phyloP scores from a whole-genome alignment of 2,888 invertebrate genomes.

The Calephelis perditalis region DNA sequence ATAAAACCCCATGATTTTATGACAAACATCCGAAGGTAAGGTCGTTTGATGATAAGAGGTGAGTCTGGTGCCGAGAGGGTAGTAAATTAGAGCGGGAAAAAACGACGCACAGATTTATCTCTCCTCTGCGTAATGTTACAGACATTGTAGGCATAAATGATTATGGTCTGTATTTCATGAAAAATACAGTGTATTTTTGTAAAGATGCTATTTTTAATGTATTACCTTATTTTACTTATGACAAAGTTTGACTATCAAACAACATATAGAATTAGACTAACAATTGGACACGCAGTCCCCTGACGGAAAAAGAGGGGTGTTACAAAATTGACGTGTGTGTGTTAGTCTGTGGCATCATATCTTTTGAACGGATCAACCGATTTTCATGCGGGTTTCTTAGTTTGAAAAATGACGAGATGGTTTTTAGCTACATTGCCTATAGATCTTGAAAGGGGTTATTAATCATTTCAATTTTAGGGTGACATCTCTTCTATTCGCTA shows the following conservation, averaged over 20 bases:
- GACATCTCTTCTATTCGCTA: no score
- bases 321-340: background rate
- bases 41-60: constrained; percentile 9
- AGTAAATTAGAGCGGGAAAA: constrained; percentile 16
- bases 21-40: constrained; percentile 2
- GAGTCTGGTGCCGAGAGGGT: constrained; percentile 15
- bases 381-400: no score
- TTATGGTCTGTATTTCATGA: background rate
- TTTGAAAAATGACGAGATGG: no score
- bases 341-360: background rate
- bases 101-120: constrained; percentile 7
- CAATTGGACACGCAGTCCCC: no score
- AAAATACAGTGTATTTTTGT: background rate
- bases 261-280: no score
- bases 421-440: no score
- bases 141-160: background rate
- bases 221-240: no score
- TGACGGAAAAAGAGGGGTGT: background rate
- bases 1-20: background rate
- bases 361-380: background rate
- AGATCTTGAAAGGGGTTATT: no score
- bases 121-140: constrained; percentile 1
- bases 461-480: no score
- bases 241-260: no score
- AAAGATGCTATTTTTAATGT: background rate